Conservation (phyloP, 2,113 vertebrate species). For the Gnathonemus echidnorhynchus region DNA sequence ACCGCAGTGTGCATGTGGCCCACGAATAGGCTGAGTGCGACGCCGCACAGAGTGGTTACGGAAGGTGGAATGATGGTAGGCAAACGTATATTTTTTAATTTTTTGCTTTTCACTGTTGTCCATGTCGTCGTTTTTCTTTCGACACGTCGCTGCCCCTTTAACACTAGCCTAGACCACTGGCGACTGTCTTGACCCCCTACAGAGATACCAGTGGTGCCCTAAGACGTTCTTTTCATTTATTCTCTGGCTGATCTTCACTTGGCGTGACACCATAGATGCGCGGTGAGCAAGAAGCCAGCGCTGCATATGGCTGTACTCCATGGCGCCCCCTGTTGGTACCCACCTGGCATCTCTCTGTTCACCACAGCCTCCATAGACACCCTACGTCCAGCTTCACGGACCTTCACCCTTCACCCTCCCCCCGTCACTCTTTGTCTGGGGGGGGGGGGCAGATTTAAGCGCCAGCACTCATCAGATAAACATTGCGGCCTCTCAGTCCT, state of each 20-base stretch:
- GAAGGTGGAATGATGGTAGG: not conserved
- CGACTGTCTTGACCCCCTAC: not conserved
- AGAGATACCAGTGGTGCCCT: not conserved
- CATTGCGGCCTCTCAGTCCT: slow-evolving; percentile 12
- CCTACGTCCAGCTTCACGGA: not conserved
- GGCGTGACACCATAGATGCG: not conserved
- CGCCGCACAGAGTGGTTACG: not conserved
- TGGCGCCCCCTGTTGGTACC: not conserved
- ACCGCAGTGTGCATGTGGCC: not conserved
- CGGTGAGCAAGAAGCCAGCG: not conserved
- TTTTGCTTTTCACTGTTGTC: not conserved
- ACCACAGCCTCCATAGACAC: not conserved
- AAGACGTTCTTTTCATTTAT: not conserved
- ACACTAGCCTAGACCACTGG: not conserved
- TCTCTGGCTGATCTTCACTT: not conserved
- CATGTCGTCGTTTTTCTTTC: not conserved
- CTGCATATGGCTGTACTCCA: not conserved
- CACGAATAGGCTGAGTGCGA: not conserved
- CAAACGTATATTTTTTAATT: not conserved
- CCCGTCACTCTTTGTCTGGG: not conserved
- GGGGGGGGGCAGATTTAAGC: not conserved
- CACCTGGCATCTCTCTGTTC: not conserved
- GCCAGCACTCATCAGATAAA: slow-evolving; percentile 7
- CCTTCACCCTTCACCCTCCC: not conserved
- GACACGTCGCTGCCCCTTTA: not conserved